Conservation (phyloP, 2,113 vertebrate genomes). For the Laterallus jamaicensis region DNA sequence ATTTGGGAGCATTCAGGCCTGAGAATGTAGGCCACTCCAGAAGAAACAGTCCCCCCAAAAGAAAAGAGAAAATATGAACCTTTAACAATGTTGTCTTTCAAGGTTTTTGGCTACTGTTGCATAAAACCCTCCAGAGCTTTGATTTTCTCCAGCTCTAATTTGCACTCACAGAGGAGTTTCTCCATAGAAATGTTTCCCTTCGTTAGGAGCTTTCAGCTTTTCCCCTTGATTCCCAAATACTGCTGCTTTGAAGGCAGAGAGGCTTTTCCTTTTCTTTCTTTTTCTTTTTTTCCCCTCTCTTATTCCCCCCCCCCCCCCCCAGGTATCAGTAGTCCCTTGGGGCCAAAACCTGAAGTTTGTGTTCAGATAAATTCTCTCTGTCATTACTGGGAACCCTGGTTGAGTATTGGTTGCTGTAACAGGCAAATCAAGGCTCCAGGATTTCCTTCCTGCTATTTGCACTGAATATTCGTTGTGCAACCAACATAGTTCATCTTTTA, state of each 20-base stretch:
- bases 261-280: background rate
- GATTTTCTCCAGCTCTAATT: constrained; percentile 53
- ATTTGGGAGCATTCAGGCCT: constrained; percentile 72
- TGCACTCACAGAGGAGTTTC: background rate
- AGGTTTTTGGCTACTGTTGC: constrained; percentile 59
- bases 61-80: constrained; percentile 63
- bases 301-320: background rate
- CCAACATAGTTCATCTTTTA: constrained; percentile 12
- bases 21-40: constrained; percentile 65
- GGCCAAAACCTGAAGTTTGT: background rate
- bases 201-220: background rate
- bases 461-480: background rate
- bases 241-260: background rate
- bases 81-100: constrained; percentile 70
- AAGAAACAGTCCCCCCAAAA: background rate
- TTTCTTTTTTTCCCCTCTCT: background rate
- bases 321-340: background rate
- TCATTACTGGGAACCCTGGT: accelerated
- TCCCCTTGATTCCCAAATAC: background rate
- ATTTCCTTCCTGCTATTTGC: background rate
- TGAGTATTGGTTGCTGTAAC: background rate
- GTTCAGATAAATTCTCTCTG: background rate
- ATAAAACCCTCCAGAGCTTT: constrained; percentile 49
- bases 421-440: background rate
- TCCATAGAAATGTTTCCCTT: constrained; percentile 43